Percentiles rank a stretch among this genome's conserved stretches.
Conservation (phyloP, 2,113 vertebrate genomes). For the Oreochromis aureus region DNA sequence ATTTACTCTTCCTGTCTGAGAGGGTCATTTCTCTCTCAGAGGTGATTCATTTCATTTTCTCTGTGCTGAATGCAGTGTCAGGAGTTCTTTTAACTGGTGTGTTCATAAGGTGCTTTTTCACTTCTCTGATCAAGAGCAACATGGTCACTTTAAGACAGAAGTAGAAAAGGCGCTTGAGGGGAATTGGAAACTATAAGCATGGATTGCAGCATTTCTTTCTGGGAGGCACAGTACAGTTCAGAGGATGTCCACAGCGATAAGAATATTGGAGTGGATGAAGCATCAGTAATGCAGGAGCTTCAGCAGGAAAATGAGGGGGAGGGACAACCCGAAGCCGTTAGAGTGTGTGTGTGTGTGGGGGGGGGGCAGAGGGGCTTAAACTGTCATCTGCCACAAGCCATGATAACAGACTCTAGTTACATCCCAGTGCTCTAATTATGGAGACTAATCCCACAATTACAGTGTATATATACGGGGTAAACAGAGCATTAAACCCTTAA, state of each 20-base stretch:
- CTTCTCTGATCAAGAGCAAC: background rate
- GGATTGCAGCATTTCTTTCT: background rate
- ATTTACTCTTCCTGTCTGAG: background rate
- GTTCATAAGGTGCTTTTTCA: background rate
- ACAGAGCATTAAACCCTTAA: background rate
- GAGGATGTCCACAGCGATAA: background rate
- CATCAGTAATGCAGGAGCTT: background rate
- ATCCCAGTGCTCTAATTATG: constrained; percentile 49
- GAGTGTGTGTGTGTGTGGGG: background rate
- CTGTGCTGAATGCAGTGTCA: background rate
- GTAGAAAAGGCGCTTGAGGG: background rate
- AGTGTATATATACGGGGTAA: background rate
- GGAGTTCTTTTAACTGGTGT: background rate
- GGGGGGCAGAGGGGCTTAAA: background rate
- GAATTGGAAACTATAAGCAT: background rate
- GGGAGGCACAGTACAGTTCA: background rate
- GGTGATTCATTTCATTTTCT: background rate
- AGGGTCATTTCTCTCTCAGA: background rate
- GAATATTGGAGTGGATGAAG: background rate
- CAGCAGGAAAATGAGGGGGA: background rate
- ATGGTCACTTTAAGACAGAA: background rate
- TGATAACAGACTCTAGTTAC: constrained; percentile 33
- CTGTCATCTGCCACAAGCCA: constrained; percentile 47
- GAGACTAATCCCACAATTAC: constrained; percentile 44
- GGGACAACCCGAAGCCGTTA: background rate